These are phyloP conservation scores for Diadophis punctatus DNA, from an alignment of 2,113 vertebrate genomes.

Conservation along the genomic window DNA sequence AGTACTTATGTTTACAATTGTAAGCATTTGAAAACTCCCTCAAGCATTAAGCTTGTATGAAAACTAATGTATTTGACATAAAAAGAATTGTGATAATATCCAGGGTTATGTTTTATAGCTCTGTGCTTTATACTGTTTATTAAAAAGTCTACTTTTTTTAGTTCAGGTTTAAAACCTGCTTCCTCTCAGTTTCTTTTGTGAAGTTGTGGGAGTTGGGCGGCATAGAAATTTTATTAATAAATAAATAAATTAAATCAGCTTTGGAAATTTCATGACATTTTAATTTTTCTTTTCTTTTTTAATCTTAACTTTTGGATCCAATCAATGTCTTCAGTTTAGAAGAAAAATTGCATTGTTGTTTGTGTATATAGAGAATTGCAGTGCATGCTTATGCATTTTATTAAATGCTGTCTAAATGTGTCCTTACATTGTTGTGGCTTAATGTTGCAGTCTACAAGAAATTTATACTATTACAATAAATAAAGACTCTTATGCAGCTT, in stretches of 20 bases:
- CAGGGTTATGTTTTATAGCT: constrained; percentile 55
- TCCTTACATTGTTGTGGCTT: constrained; percentile 84
- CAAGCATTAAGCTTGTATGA: constrained; percentile 22
- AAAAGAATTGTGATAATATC: constrained; percentile 49
- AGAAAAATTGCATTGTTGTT: constrained; percentile 82
- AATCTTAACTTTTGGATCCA: constrained; percentile 80
- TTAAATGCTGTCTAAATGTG: constrained; percentile 86
- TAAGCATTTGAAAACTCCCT: constrained; percentile 24
- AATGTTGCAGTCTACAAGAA: constrained; percentile 72
- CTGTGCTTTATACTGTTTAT: constrained; percentile 41
- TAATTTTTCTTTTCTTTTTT: constrained; percentile 75
- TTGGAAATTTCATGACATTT: constrained; percentile 61
- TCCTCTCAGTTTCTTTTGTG: constrained; percentile 46
- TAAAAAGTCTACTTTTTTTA: constrained; percentile 15
- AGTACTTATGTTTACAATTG: constrained; percentile 40
- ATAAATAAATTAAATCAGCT: no score
- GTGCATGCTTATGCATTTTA: constrained; percentile 95
- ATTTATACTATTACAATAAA: constrained; percentile 78
- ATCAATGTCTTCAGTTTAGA: constrained; percentile 73
- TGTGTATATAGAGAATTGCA: constrained; percentile 87
- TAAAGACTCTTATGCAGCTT: constrained; percentile 43
- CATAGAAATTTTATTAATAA: no score
- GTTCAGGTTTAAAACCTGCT: constrained; percentile 61
- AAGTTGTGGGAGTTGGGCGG: no score
- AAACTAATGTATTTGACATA: constrained; percentile 29